phyloP scores from a whole-genome alignment of 2,797 vertebrate genomes.

The Hoplostethus atlanticus region DNA sequence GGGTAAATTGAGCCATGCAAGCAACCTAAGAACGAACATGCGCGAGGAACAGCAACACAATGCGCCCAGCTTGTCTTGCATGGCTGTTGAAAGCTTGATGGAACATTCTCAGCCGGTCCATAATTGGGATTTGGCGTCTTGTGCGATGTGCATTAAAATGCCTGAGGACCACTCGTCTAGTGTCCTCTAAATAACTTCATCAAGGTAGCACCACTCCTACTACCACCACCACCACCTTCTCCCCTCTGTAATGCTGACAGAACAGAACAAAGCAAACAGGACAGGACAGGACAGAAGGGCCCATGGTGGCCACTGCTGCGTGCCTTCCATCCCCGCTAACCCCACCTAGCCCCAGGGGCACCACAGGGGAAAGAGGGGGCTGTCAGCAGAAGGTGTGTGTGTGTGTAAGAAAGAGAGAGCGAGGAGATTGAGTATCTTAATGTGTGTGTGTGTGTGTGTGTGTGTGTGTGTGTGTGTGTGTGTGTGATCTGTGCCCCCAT shows the following conservation, averaged over 20 bases:
- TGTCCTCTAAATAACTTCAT: constrained; percentile 77
- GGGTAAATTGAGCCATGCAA: not conserved
- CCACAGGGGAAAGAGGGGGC: constrained; percentile 49
- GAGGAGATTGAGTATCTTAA: constrained; percentile 6
- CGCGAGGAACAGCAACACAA: too few species aligned
- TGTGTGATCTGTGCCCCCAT: constrained; percentile 68
- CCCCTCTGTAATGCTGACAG: constrained; percentile 64
- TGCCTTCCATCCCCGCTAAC: constrained; percentile 71
- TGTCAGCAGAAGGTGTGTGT: constrained; percentile 72
- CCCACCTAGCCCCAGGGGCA: constrained; percentile 77
- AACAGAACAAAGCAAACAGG: constrained; percentile 68
- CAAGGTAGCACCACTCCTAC: constrained; percentile 49
- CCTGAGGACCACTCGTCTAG: not conserved
- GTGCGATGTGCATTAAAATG: constrained; percentile 27
- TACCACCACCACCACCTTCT: constrained; percentile 19
- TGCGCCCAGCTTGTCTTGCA: too few species aligned
- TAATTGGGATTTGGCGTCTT: constrained; percentile 33
- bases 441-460: too few species aligned
- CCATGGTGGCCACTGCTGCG: constrained; percentile 74
- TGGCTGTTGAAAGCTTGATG: constrained; percentile 17
- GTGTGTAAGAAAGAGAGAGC: constrained; percentile 29
- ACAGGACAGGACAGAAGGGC: constrained; percentile 77
- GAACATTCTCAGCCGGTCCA: constrained; percentile 20
- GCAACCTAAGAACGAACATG: not conserved
- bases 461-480: constrained; percentile 48